Percentiles rank a stretch among this genome's conserved stretches.
Conservation (phyloP, 2,113 vertebrate species). For the Notothenia coriiceps region DNA sequence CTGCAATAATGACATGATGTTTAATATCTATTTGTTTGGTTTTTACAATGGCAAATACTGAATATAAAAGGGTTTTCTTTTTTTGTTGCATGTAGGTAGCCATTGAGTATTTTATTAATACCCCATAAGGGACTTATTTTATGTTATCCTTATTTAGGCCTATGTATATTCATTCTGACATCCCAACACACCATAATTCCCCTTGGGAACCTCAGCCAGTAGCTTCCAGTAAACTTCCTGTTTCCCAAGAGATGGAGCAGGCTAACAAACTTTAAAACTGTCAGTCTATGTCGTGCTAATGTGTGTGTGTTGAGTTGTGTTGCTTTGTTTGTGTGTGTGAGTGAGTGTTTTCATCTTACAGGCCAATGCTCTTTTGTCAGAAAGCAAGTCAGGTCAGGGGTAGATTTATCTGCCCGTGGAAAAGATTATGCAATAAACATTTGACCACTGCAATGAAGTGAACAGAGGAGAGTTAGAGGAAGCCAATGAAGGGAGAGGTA, state of each 20-base stretch:
- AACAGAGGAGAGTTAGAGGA: too few relatives aligned
- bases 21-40: too few relatives aligned
- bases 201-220: conserved; percentile 11
- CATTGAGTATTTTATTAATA: not conserved
- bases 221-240: conserved; percentile 37
- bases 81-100: too few relatives aligned
- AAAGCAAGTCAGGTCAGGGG: conserved; percentile 6
- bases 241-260: conserved; percentile 30
- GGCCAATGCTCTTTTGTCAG: conserved; percentile 9
- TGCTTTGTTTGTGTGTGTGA: conserved; percentile 18
- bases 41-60: too few relatives aligned
- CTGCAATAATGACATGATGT: too few relatives aligned
- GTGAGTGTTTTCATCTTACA: not conserved
- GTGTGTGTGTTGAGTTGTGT: conserved; percentile 2
- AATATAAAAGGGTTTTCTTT: too few relatives aligned
- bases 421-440: conserved; percentile 27
- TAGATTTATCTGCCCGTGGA: not conserved
- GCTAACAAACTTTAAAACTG: conserved; percentile 9
- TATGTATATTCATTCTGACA: not conserved
- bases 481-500: conserved; percentile 14
- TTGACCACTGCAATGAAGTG: not conserved
- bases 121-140: not conserved
- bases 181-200: not conserved
- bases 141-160: not conserved
- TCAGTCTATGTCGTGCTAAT: not conserved